phyloP scores from a whole-genome alignment of 2,888 invertebrate species.

The Nysson spinosus region DNA sequence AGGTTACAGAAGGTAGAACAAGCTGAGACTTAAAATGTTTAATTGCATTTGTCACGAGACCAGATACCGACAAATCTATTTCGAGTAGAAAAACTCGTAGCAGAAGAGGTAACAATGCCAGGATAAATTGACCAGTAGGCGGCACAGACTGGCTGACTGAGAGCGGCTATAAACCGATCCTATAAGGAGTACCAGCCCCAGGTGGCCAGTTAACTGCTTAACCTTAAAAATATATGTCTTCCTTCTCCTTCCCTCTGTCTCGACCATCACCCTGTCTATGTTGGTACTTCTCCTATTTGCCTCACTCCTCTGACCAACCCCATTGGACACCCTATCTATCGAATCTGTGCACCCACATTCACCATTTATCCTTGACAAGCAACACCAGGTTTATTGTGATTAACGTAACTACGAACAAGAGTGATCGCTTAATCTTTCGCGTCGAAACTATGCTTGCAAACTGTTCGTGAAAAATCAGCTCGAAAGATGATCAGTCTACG shows the following conservation, averaged over 20 bases:
- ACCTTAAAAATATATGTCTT: conserved; percentile 59
- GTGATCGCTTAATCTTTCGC: conserved; percentile 36
- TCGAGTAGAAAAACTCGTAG: conserved; percentile 10
- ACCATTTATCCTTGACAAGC: conserved; percentile 34
- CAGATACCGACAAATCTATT: conserved; percentile 36
- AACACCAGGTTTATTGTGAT: conserved; percentile 46
- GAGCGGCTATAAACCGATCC: conserved; percentile 61
- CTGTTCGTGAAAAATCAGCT: conserved; percentile 1
- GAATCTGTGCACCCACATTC: conserved; percentile 19
- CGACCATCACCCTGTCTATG: conserved; percentile 11
- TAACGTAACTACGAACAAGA: conserved; percentile 38
- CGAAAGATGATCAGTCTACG: neutral
- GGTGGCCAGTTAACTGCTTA: conserved; percentile 65
- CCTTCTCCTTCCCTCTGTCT: conserved; percentile 18
- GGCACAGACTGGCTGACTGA: conserved; percentile 45
- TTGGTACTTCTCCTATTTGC: conserved; percentile 18
- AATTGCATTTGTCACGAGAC: conserved; percentile 52
- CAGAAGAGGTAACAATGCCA: conserved; percentile 48
- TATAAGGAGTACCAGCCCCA: conserved; percentile 60
- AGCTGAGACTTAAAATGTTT: conserved; percentile 35
- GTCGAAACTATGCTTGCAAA: neutral
- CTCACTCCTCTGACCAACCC: conserved; percentile 7
- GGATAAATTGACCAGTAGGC: conserved; percentile 61
- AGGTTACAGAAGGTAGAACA: neutral
- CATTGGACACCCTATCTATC: conserved; percentile 9